phyloP scores from a whole-genome alignment of 2,888 invertebrate species.

The Oxycera nigricornis region DNA sequence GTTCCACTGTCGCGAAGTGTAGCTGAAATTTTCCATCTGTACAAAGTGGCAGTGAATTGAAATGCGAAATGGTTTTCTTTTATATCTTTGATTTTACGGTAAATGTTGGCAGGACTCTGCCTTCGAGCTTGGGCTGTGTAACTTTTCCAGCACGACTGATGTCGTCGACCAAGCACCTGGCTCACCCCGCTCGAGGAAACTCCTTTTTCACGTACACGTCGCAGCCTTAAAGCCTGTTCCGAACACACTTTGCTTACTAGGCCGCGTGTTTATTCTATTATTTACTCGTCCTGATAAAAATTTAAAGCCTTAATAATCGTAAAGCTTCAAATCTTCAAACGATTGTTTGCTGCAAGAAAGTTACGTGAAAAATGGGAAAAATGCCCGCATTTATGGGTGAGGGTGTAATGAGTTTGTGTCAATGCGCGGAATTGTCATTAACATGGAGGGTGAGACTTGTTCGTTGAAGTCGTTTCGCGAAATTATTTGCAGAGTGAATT shows the following conservation, averaged over 20 bases:
- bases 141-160: background rate
- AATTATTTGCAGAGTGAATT: conserved; percentile 32
- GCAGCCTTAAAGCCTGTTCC: background rate
- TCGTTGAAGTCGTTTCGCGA: conserved; percentile 21
- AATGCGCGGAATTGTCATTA: background rate
- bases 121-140: background rate
- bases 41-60: conserved; percentile 40
- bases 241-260: conserved; percentile 1
- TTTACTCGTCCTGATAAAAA: conserved; percentile 39
- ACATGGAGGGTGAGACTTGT: background rate
- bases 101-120: conserved; percentile 36
- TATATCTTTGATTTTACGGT: conserved; percentile 46
- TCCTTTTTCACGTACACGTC: conserved; percentile 7
- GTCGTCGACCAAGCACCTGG: background rate
- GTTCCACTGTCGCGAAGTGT: background rate
- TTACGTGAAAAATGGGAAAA: background rate
- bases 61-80: conserved; percentile 45
- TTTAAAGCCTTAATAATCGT: conserved; percentile 41
- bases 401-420: conserved; percentile 4
- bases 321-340: conserved; percentile 5
- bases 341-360: background rate
- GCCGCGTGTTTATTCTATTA: conserved; percentile 9
- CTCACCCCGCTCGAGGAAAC: background rate
- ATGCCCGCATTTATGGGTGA: background rate
- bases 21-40: conserved; percentile 41